A percentile compares a stretch with the other conserved stretches of the same genome.
Conservation (phyloP, 2,797 vertebrate species). For the Coreius guichenoti region DNA sequence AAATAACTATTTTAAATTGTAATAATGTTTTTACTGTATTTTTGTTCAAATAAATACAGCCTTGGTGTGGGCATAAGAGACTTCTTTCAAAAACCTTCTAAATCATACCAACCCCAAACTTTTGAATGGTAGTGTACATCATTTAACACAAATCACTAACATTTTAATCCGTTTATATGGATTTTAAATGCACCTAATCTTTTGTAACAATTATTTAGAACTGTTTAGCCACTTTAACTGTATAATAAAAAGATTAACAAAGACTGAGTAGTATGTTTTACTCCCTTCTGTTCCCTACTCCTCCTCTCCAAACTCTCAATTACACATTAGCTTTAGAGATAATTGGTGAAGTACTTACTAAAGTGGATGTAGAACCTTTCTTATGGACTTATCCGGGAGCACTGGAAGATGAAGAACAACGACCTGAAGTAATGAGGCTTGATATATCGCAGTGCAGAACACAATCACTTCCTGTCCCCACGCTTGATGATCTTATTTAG, state of each 20-base stretch:
- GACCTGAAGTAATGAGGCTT: slow-evolving; percentile 26
- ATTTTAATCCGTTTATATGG: background rate
- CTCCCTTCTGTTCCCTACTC: background rate
- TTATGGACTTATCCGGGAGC: slow-evolving; percentile 7
- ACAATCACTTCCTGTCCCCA: slow-evolving; percentile 61
- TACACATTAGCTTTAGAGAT: background rate
- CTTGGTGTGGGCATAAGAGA: background rate
- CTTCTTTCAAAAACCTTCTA: background rate
- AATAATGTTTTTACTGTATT: background rate
- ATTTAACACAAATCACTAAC: background rate
- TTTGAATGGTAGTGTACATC: background rate
- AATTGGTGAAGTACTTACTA: slow-evolving; percentile 42
- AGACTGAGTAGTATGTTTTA: background rate
- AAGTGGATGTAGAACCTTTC: background rate
- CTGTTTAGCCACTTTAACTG: background rate
- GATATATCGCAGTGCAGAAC: slow-evolving; percentile 51
- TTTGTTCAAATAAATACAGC: background rate
- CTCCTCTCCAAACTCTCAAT: background rate
- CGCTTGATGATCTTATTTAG: slow-evolving; percentile 49
- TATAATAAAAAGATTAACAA: background rate
- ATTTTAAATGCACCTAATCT: background rate
- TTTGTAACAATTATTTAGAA: background rate
- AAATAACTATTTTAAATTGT: background rate
- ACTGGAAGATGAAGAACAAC: slow-evolving; percentile 12
- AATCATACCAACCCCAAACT: background rate